phyloP scores from a whole-genome alignment of 2,113 vertebrate species.

The Scalopus aquaticus region DNA sequence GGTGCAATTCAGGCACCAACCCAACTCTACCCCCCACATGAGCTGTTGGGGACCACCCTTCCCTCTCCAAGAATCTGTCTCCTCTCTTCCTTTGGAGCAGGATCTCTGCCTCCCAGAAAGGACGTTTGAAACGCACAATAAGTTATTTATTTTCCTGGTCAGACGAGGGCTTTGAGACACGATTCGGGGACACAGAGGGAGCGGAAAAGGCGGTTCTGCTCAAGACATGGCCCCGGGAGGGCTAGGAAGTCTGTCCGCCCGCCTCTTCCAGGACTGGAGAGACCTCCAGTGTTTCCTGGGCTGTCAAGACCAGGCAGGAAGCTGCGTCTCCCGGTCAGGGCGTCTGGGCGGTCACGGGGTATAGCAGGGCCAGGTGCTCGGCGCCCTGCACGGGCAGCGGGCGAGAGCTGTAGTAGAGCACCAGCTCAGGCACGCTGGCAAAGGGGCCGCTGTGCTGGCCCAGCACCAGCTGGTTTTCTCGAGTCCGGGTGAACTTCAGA shows the following conservation, averaged over 20 bases:
- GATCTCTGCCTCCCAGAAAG: not conserved
- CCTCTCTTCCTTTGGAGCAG: no score
- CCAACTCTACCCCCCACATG: not conserved
- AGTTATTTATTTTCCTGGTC: constrained; percentile 44
- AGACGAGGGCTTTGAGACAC: not conserved
- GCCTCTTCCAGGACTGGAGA: not conserved
- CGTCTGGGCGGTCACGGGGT: constrained; percentile 90
- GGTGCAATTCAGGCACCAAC: not conserved
- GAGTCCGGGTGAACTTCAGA: constrained; percentile 91
- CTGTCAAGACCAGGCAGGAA: not conserved
- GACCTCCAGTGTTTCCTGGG: not conserved
- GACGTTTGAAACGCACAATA: not conserved
- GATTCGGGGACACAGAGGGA: no score
- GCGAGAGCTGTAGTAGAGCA: constrained; percentile 92
- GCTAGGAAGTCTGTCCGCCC: not conserved
- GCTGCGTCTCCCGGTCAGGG: constrained; percentile 80
- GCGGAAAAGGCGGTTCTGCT: accelerated
- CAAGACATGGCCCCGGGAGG: not conserved
- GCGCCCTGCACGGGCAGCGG: constrained; percentile 93
- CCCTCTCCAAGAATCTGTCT: not conserved
- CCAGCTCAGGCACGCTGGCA: constrained; percentile 90
- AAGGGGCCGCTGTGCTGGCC: constrained; percentile 95
- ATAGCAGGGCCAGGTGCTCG: constrained; percentile 92
- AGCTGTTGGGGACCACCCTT: not conserved
- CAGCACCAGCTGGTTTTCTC: constrained; percentile 89